phyloP scores from a whole-genome alignment of 1,140 invertebrate species.

The Adelges cooleyi region DNA sequence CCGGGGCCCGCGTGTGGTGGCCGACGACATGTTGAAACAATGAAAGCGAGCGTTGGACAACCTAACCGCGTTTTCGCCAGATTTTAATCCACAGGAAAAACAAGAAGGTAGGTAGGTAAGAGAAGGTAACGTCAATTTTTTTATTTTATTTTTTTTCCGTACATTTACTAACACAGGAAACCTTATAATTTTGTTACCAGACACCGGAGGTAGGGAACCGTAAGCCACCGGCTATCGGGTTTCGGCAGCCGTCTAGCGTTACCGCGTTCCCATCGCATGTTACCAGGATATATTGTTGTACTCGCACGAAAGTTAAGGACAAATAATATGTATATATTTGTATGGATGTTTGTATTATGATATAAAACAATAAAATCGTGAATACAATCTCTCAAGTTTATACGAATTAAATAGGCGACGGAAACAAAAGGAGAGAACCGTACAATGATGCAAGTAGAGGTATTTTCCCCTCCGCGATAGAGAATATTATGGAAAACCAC shows the following conservation, averaged over 20 bases:
- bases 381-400: constrained; percentile 18
- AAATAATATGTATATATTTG: too few relatives aligned
- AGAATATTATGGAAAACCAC: neutral
- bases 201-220: constrained; percentile 1
- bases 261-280: constrained; percentile 19
- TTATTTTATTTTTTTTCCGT: too few relatives aligned
- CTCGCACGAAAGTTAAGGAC: neutral
- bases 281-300: neutral
- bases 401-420: neutral
- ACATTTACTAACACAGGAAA: constrained; percentile 20
- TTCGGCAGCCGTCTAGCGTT: constrained; percentile 20
- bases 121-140: too few relatives aligned
- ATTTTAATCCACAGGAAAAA: constrained; percentile 4
- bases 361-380: constrained; percentile 13
- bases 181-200: constrained; percentile 26
- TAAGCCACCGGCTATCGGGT: constrained; percentile 22
- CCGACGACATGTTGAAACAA: neutral
- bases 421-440: neutral
- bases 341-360: too few relatives aligned
- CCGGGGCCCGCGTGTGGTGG: neutral
- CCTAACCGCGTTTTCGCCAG: neutral
- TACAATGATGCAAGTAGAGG: neutral
- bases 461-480: neutral
- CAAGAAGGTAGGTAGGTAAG: neutral
- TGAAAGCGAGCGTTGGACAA: neutral